Evolutionary conservation across 2,888 invertebrate species (phyloP).

Genomic region (Chaetoderma sp.): DNA sequence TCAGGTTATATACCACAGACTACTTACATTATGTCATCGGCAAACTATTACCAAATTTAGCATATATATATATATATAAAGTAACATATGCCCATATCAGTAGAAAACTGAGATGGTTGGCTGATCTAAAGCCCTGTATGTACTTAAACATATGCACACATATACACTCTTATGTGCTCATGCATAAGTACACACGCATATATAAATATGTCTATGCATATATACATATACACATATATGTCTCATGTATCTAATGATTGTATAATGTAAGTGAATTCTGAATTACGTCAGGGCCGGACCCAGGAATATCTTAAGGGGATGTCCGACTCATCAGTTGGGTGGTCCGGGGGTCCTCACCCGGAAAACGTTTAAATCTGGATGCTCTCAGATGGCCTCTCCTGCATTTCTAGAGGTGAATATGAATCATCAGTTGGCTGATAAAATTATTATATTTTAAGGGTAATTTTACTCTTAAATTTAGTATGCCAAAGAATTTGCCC

Average conservation of each 20-base stretch:
- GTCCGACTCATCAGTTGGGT: too few relatives aligned
- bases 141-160: not conserved
- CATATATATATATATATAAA: not conserved
- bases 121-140: not conserved
- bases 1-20: too few relatives aligned
- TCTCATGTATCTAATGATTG: slow-evolving; percentile 37
- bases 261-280: not conserved
- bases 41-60: too few relatives aligned
- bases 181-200: not conserved
- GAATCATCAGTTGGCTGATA: too few relatives aligned
- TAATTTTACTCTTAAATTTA: too few relatives aligned
- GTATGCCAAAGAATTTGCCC: not conserved
- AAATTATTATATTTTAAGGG: too few relatives aligned
- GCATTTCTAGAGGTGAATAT: too few relatives aligned
- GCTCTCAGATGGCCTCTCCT: too few relatives aligned
- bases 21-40: too few relatives aligned
- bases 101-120: not conserved
- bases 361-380: not conserved
- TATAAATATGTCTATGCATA: not conserved
- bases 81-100: not conserved
- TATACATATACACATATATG: not conserved
- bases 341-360: too few relatives aligned
- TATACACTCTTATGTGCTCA: slow-evolving; percentile 5
- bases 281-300: not conserved
- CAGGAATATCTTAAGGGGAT: too few relatives aligned